Percentiles rank a stretch among this genome's conserved stretches.
These are phyloP conservation scores for Tyto alba DNA, from an alignment of 2,113 vertebrate species.

Conservation along the genomic window DNA sequence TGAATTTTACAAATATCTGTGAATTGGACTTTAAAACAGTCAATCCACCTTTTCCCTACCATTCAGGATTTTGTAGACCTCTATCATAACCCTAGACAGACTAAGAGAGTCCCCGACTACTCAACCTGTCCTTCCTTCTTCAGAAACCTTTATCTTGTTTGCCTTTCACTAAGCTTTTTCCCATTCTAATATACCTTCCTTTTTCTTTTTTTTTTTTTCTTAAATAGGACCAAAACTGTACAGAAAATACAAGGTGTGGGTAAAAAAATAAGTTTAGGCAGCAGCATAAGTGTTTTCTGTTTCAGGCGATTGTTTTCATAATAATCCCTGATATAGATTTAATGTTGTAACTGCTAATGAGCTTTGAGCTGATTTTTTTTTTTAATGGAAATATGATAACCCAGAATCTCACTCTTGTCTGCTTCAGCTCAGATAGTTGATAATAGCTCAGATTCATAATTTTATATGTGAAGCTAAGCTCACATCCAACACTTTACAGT, in stretches of 20 bases:
- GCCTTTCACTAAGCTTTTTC: neutral
- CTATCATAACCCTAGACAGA: neutral
- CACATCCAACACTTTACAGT: neutral
- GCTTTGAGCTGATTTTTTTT: neutral
- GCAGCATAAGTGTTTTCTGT: neutral
- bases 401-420: neutral
- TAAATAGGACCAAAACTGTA: neutral
- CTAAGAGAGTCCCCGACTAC: neutral
- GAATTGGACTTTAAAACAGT: neutral
- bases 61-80: neutral
- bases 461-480: neutral
- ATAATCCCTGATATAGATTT: neutral
- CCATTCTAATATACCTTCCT: too few relatives aligned
- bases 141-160: neutral
- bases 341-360: neutral
- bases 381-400: neutral
- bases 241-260: neutral
- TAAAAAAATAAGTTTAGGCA: neutral
- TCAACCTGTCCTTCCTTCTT: neutral
- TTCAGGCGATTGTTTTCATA: neutral
- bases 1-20: neutral
- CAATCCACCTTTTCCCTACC: neutral
- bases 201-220: neutral
- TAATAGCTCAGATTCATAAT: neutral
- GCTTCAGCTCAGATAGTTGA: neutral